Evolutionary conservation across 2,797 vertebrate species (phyloP).

Genomic region (Sciaenops ocellatus): DNA sequence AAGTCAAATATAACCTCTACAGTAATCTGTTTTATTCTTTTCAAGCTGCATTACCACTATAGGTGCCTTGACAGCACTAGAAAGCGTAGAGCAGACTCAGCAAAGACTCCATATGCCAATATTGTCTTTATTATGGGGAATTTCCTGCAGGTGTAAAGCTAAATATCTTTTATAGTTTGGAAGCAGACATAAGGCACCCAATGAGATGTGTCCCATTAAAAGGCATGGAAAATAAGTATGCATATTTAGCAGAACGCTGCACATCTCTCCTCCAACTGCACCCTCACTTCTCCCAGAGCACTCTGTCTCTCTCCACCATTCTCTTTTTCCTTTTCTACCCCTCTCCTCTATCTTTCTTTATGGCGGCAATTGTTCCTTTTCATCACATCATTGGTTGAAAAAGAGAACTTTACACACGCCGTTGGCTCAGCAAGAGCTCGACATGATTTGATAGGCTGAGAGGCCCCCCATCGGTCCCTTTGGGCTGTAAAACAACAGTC

Average conservation of each 20-base stretch:
- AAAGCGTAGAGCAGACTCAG: constrained; percentile 54
- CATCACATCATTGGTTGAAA: constrained; percentile 74
- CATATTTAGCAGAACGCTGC: constrained; percentile 83
- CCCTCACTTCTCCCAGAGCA: constrained; percentile 42
- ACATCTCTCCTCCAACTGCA: constrained; percentile 69
- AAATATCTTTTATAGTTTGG: constrained; percentile 79
- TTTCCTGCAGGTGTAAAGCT: constrained; percentile 74
- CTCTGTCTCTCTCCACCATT: constrained; percentile 38
- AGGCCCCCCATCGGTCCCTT: constrained; percentile 63
- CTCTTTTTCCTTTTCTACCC: constrained; percentile 30
- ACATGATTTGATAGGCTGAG: constrained; percentile 70
- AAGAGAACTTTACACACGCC: constrained; percentile 77
- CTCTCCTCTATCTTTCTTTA: constrained; percentile 61
- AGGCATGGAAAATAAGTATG: constrained; percentile 80
- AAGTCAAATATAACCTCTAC: constrained; percentile 42
- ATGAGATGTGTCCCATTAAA: constrained; percentile 87
- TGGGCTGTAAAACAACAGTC: constrained; percentile 80
- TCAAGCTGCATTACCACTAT: constrained; percentile 35
- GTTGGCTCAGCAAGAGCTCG: constrained; percentile 75
- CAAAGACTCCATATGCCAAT: constrained; percentile 59
- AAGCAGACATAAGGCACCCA: constrained; percentile 84
- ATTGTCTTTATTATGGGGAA: constrained; percentile 71
- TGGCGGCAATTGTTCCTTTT: constrained; percentile 75
- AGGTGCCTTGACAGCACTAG: constrained; percentile 27
- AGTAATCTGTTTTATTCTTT: constrained; percentile 41